Conservation (phyloP, 2,888 invertebrate genomes). For the Papilio gigon region DNA sequence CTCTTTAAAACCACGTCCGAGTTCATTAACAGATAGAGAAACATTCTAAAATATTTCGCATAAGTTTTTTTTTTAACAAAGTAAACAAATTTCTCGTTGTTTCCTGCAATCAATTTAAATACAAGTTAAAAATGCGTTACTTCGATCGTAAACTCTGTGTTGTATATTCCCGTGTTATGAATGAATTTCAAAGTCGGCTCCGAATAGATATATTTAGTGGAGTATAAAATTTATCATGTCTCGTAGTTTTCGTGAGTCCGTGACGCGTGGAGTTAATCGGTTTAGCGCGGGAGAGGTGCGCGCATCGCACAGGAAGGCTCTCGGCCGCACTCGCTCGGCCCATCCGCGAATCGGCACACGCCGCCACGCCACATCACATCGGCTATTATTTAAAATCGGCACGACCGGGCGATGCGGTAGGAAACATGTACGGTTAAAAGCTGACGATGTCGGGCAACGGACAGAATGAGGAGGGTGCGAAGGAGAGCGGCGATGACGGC, state of each 20-base stretch:
- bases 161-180: constrained; percentile 53
- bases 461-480: constrained; percentile 65
- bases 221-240: constrained; percentile 58
- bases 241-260: constrained; percentile 63
- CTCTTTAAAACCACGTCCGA: constrained; percentile 11
- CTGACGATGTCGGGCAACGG: constrained; percentile 61
- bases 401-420: constrained; percentile 39
- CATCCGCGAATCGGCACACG: constrained; percentile 66
- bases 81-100: constrained; percentile 27
- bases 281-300: constrained; percentile 59
- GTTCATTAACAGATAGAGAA: constrained; percentile 13
- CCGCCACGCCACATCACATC: constrained; percentile 43
- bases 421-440: constrained; percentile 45
- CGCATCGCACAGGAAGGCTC: constrained; percentile 48
- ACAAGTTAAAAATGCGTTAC: not conserved
- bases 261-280: constrained; percentile 73
- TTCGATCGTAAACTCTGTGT: constrained; percentile 48
- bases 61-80: constrained; percentile 8
- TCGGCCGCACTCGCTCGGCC: constrained; percentile 56
- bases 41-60: constrained; percentile 3
- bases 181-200: constrained; percentile 51
- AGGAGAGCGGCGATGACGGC: constrained; percentile 64
- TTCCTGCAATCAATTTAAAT: constrained; percentile 30
- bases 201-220: constrained; percentile 53
- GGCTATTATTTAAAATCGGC: constrained; percentile 48